phyloP scores from a whole-genome alignment of 2,888 invertebrate species.

The Cabera pusaria region DNA sequence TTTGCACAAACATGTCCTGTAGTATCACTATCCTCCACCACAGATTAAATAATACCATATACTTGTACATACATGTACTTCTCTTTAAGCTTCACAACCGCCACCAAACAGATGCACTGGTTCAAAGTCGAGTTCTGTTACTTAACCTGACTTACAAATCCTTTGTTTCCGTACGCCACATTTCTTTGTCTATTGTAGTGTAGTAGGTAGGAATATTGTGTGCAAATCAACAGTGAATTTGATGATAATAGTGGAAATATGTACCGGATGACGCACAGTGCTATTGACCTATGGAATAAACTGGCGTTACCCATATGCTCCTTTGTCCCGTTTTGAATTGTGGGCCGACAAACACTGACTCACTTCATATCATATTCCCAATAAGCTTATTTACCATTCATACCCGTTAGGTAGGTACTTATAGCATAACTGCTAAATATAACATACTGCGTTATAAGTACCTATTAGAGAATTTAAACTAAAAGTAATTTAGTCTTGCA shows the following conservation, averaged over 20 bases:
- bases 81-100: too few relatives aligned
- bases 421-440: background rate
- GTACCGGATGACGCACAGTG: conserved; percentile 68
- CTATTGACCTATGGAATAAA: conserved; percentile 57
- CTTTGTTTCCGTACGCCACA: conserved; percentile 10
- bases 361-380: conserved; percentile 61
- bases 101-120: too few relatives aligned
- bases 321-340: conserved; percentile 68
- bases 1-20: too few relatives aligned
- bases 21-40: too few relatives aligned
- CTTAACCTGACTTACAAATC: too few relatives aligned
- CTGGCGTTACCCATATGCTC: conserved; percentile 55
- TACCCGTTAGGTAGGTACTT: too few relatives aligned
- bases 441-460: background rate
- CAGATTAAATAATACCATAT: too few relatives aligned
- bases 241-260: conserved; percentile 46
- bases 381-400: conserved; percentile 44
- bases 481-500: too few relatives aligned
- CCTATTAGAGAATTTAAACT: too few relatives aligned
- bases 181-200: conserved; percentile 14
- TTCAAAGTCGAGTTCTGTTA: too few relatives aligned
- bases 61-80: too few relatives aligned
- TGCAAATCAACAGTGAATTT: conserved; percentile 39
- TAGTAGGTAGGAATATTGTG: conserved; percentile 10
- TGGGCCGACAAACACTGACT: conserved; percentile 66